Evolutionary conservation across 2,888 invertebrate genomes (phyloP).

Genomic region (Adineta ricciae): DNA sequence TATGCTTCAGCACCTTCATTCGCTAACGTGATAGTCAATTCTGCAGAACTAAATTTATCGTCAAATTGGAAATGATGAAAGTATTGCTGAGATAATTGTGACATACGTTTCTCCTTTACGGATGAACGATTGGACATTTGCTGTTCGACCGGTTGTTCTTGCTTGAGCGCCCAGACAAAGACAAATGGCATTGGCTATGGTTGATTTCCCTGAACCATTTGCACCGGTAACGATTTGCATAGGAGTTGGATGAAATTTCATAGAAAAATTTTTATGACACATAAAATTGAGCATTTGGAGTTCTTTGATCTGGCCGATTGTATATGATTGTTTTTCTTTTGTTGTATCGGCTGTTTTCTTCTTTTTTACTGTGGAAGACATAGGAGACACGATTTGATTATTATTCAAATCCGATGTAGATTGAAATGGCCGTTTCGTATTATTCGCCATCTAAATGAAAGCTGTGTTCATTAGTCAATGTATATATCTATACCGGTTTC

Average conservation of each 20-base stretch:
- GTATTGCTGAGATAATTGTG: not conserved
- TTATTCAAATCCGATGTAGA: not conserved
- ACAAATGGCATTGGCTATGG: constrained; percentile 72
- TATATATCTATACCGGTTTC: no score
- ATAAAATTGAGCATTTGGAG: not conserved
- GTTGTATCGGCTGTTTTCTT: no score
- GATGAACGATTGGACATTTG: constrained; percentile 55
- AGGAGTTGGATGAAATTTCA: not conserved
- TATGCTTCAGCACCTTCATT: constrained; percentile 66
- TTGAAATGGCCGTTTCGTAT: not conserved
- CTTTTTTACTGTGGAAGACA: no score
- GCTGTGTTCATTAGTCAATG: no score
- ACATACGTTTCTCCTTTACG: not conserved
- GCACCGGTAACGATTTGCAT: not conserved
- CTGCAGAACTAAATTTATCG: constrained; percentile 40
- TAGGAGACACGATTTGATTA: not conserved
- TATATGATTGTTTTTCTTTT: not conserved
- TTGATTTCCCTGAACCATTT: constrained; percentile 56
- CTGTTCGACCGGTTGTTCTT: constrained; percentile 43
- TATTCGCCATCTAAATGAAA: not conserved
- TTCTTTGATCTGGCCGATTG: not conserved
- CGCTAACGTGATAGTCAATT: constrained; percentile 44
- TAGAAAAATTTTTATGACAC: constrained; percentile 3
- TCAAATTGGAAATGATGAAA: not conserved
- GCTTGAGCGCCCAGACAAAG: constrained; percentile 75